A percentile compares a stretch with the other conserved stretches of the same genome.
Conservation (phyloP, 2,888 invertebrate species). For the Orthosia cruda region DNA sequence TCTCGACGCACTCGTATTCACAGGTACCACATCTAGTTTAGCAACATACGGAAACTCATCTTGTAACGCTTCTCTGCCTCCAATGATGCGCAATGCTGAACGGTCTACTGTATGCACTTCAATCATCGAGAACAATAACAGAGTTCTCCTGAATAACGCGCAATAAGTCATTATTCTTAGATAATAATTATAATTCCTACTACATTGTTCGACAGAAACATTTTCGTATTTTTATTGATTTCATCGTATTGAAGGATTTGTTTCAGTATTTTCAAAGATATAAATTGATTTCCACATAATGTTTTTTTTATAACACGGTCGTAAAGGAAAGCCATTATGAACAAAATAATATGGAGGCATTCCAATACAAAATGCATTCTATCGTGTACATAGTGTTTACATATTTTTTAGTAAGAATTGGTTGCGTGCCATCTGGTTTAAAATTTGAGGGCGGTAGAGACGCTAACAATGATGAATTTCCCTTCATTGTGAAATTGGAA, state of each 20-base stretch:
- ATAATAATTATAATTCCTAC: background rate
- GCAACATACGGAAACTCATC: slow-evolving; percentile 35
- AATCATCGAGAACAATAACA: slow-evolving; percentile 26
- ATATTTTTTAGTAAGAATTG: slow-evolving; percentile 11
- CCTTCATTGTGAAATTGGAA: slow-evolving; percentile 50
- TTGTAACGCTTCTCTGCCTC: slow-evolving; percentile 17
- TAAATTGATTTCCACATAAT: slow-evolving; percentile 39
- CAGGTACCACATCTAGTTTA: slow-evolving; percentile 11
- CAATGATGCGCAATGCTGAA: slow-evolving; percentile 29
- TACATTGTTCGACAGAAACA: slow-evolving; percentile 20
- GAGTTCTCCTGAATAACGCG: slow-evolving; percentile 7
- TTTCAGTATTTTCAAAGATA: slow-evolving; percentile 40
- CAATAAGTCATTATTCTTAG: slow-evolving; percentile 28
- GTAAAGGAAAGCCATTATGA: slow-evolving; percentile 43
- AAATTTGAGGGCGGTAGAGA: slow-evolving; percentile 27
- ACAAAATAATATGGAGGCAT: slow-evolving; percentile 7
- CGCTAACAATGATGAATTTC: slow-evolving; percentile 25
- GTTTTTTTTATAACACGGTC: slow-evolving; percentile 55
- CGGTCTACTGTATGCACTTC: background rate
- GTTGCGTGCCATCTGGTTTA: slow-evolving; percentile 39
- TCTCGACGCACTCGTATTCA: background rate
- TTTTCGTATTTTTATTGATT: slow-evolving; percentile 16
- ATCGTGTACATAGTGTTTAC: slow-evolving; percentile 28
- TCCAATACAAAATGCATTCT: slow-evolving; percentile 42
- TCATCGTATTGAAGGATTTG: slow-evolving; percentile 8